Evolutionary conservation across 2,113 vertebrate genomes (phyloP).

Genomic region (Genyomyrus donnyi): DNA sequence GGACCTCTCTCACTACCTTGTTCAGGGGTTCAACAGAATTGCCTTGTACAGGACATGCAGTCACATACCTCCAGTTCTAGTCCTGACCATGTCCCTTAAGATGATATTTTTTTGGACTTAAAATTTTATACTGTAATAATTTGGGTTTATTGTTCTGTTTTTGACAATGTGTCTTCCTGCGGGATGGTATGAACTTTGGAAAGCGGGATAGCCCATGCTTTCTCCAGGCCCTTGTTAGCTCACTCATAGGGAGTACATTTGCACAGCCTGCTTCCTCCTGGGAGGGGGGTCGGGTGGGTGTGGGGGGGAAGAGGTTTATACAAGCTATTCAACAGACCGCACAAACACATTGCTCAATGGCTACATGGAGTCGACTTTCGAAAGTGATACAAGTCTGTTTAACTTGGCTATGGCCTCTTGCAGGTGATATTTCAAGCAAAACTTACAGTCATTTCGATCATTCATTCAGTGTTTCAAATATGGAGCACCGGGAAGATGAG

Average conservation of each 20-base stretch:
- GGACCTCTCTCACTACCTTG: background rate
- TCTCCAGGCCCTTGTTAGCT: constrained; percentile 34
- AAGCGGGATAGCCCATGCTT: constrained; percentile 21
- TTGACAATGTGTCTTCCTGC: constrained; percentile 33
- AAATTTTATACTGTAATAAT: constrained; percentile 41
- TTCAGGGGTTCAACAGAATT: background rate
- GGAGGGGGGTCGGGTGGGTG: background rate
- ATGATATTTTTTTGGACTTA: constrained; percentile 44
- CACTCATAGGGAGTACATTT: constrained; percentile 23
- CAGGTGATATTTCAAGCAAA: constrained; percentile 17
- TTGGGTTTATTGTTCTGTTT: constrained; percentile 41
- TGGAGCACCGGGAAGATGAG: background rate
- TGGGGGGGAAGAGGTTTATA: background rate
- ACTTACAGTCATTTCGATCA: background rate
- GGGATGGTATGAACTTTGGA: constrained; percentile 31
- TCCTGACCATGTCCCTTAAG: constrained; percentile 28
- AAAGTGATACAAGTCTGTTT: constrained; percentile 12
- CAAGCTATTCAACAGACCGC: constrained; percentile 22
- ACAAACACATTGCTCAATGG: constrained; percentile 35
- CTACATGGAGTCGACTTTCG: constrained; percentile 23
- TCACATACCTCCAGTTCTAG: constrained; percentile 33
- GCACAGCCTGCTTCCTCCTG: constrained; percentile 19
- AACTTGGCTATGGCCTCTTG: constrained; percentile 16
- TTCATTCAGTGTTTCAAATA: background rate
- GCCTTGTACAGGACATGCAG: background rate